These are phyloP conservation scores for Cybosia mesomella DNA, from an alignment of 2,888 invertebrate species.

Conservation along the genomic window DNA sequence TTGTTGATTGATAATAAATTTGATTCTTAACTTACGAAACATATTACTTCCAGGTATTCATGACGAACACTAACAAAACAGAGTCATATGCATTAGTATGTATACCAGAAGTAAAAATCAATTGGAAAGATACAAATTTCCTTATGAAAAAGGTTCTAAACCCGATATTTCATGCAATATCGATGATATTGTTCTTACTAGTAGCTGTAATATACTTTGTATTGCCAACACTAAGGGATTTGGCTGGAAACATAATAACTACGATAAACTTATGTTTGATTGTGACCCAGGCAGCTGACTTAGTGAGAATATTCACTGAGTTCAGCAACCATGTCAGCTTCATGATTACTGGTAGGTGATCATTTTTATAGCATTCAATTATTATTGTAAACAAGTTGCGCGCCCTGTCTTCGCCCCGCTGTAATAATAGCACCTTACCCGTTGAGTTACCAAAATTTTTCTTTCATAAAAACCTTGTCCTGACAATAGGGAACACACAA, in stretches of 20 bases:
- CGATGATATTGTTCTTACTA: slow-evolving; percentile 90
- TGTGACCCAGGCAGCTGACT: slow-evolving; percentile 91
- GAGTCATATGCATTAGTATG: slow-evolving; percentile 92
- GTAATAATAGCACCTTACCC: no score
- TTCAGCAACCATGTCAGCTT: slow-evolving; percentile 93
- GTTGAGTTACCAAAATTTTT: no score
- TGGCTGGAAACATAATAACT: slow-evolving; percentile 94
- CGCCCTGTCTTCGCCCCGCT: no score
- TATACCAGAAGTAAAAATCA: slow-evolving; percentile 89
- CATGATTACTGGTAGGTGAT: slow-evolving; percentile 89
- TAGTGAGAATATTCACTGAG: slow-evolving; percentile 93
- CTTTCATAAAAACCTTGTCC: no score
- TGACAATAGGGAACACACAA: no score
- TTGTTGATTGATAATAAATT: neutral
- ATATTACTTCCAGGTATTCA: slow-evolving; percentile 77
- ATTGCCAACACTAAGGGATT: slow-evolving; percentile 92
- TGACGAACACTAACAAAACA: slow-evolving; percentile 82
- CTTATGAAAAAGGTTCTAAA: slow-evolving; percentile 91
- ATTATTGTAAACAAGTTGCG: neutral
- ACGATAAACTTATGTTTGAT: slow-evolving; percentile 93
- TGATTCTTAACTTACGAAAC: neutral
- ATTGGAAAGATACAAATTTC: slow-evolving; percentile 91
- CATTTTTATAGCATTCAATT: neutral
- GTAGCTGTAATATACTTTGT: slow-evolving; percentile 94
- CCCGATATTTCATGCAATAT: slow-evolving; percentile 91